phyloP scores from a whole-genome alignment of 1,140 invertebrate species.

The Papilio dardanus region DNA sequence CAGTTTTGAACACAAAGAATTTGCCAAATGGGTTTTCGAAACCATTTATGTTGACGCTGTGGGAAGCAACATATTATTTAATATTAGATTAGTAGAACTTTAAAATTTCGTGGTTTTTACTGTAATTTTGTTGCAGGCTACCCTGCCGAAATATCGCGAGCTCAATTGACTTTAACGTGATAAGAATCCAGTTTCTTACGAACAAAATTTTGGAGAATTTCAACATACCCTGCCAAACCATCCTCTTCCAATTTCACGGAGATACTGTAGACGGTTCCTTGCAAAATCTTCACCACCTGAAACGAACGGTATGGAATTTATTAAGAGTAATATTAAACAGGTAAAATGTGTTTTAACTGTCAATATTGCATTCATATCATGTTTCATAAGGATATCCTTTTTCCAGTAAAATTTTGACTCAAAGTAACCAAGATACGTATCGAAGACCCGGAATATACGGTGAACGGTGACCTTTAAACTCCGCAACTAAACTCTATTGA shows the following conservation, averaged over 20 bases:
- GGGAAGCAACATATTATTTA: not conserved
- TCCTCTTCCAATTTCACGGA: conserved; percentile 91
- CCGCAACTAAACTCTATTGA: not conserved
- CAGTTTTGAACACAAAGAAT: not conserved
- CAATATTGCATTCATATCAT: too few species aligned
- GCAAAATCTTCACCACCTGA: conserved; percentile 86
- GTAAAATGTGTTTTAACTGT: not conserved
- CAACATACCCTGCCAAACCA: conserved; percentile 92
- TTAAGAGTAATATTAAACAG: not conserved
- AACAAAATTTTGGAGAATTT: not conserved
- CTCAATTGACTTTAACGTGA: too few species aligned
- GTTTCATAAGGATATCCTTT: not conserved
- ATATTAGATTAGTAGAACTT: too few species aligned
- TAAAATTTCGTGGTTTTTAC: too few species aligned
- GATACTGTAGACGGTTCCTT: conserved; percentile 90
- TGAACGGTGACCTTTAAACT: not conserved
- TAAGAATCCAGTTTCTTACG: too few species aligned
- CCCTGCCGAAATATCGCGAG: too few species aligned
- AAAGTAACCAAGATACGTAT: not conserved
- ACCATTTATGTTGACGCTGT: not conserved
- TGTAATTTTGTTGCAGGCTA: too few species aligned
- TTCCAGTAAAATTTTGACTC: not conserved
- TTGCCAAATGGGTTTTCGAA: not conserved
- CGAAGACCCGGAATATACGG: not conserved
- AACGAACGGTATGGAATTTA: conserved; percentile 28